Base-by-base conservation (phyloP, 1,140 invertebrate genomes). In the Ips typographus region DNA sequence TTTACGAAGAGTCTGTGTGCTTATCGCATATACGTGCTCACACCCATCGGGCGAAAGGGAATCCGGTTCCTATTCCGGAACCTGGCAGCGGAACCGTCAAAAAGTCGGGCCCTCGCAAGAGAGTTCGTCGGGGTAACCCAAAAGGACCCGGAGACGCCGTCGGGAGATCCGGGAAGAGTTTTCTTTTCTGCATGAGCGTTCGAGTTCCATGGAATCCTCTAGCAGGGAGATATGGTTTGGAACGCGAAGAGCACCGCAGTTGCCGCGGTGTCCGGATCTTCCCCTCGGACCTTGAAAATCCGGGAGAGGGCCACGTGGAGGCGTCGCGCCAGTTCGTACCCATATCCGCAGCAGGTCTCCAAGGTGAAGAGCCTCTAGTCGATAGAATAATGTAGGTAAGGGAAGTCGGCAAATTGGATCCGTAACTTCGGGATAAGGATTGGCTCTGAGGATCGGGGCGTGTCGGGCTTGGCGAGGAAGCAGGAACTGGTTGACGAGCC, bases 291-390 rank as follows among this genome's bases (percentile, higher is more conserved):
- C 88, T 88, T 88, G 22, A 22, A 22, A 22, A 22, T 22, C 22
- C 22, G 22, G 22, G 22, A 22, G 22, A 22, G 22, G 22, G 22
- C 22, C 22, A 22, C 22, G 22, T 22, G 22, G 22, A 22, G 22
- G 22, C 22, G 22, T 22, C 22, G 22, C 22, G 22, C 22, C 22
- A 22, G 22, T 22, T 22, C 22, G 22, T 22, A 22, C 22, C 22
- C 22, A 88, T 89, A 86, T 89, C 86, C 87, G 87, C 83, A 86
- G 85, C 86, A 85, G 83, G 90, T 93, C 89, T 92, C 90, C 90
- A 89, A 92, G 91, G 90, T 91, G 85, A 90, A 88, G 83, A 92
- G 89, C 89, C 91, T 92, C 90, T 92, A 89, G 89, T 91, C 86
- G 69, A 75, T 74, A 75, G 70, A 71, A 75, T 74, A 74, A 77